Conservation (phyloP, 2,888 invertebrate genomes). For the Heliconius aoede region DNA sequence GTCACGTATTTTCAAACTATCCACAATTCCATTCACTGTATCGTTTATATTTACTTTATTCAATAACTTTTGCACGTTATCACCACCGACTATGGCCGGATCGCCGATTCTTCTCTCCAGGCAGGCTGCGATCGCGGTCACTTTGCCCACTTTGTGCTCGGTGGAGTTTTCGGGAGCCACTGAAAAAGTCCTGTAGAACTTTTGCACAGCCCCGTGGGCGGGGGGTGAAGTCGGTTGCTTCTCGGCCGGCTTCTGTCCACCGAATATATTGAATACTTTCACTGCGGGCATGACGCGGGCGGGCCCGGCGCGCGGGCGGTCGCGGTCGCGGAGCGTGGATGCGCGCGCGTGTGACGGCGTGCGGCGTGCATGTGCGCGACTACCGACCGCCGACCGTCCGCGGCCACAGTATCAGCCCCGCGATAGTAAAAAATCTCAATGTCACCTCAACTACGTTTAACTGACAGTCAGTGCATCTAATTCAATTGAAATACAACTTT, state of each 20-base stretch:
- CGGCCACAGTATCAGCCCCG: constrained; percentile 63
- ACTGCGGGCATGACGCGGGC: constrained; percentile 83
- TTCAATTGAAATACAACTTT: background rate
- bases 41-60: constrained; percentile 62
- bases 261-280: constrained; percentile 83
- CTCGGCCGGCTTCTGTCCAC: constrained; percentile 81
- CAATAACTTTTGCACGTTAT: constrained; percentile 72
- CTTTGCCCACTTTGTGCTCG: constrained; percentile 76
- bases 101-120: constrained; percentile 78
- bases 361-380: constrained; percentile 74
- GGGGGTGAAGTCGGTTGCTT: constrained; percentile 68
- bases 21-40: constrained; percentile 64
- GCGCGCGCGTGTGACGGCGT: constrained; percentile 79
- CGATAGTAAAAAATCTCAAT: constrained; percentile 80
- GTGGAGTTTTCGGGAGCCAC: constrained; percentile 69
- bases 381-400: constrained; percentile 50
- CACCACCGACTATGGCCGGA: constrained; percentile 67
- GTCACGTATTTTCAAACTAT: constrained; percentile 58
- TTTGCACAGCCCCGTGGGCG: constrained; percentile 74
- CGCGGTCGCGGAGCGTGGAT: constrained; percentile 73
- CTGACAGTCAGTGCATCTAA: constrained; percentile 51
- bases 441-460: constrained; percentile 69
- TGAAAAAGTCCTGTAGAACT: constrained; percentile 82
- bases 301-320: constrained; percentile 74
- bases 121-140: constrained; percentile 78